Conservation (phyloP, 2,888 invertebrate genomes). For the Tiliacea citrago region DNA sequence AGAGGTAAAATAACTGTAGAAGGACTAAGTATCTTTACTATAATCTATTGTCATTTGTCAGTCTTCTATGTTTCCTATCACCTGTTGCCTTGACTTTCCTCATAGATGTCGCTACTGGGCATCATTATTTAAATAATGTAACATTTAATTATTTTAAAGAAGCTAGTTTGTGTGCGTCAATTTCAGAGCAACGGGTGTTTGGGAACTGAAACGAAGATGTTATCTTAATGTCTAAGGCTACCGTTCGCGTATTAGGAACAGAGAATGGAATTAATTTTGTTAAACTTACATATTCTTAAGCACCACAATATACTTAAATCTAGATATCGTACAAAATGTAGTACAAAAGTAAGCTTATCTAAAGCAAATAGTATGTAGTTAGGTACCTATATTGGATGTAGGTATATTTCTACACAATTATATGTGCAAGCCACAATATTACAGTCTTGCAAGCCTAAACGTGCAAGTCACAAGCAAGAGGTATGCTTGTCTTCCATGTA, state of each 20-base stretch:
- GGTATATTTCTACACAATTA: conserved; percentile 10
- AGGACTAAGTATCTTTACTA: background rate
- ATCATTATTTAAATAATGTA: too few relatives aligned
- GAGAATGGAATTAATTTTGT: conserved; percentile 61
- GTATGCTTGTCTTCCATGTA: conserved; percentile 1
- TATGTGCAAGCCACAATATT: conserved; percentile 22
- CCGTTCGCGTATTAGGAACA: conserved; percentile 60
- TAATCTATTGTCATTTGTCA: conserved; percentile 41
- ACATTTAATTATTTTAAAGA: background rate
- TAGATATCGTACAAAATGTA: conserved; percentile 48
- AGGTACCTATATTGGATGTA: background rate
- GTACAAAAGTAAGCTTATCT: conserved; percentile 53
- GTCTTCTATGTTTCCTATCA: conserved; percentile 41
- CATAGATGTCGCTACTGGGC: conserved; percentile 22
- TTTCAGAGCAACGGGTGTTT: conserved; percentile 1
- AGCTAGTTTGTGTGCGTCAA: background rate
- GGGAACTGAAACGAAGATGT: conserved; percentile 32
- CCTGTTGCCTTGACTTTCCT: conserved; percentile 15
- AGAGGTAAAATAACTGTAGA: background rate
- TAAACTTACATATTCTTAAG: conserved; percentile 58
- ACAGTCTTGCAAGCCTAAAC: conserved; percentile 1
- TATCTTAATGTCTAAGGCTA: conserved; percentile 41
- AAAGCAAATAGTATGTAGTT: conserved; percentile 25
- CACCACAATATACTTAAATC: conserved; percentile 61
- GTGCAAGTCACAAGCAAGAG: background rate